Conservation (phyloP, 2,888 invertebrate species). For the Drosophila emarginata region DNA sequence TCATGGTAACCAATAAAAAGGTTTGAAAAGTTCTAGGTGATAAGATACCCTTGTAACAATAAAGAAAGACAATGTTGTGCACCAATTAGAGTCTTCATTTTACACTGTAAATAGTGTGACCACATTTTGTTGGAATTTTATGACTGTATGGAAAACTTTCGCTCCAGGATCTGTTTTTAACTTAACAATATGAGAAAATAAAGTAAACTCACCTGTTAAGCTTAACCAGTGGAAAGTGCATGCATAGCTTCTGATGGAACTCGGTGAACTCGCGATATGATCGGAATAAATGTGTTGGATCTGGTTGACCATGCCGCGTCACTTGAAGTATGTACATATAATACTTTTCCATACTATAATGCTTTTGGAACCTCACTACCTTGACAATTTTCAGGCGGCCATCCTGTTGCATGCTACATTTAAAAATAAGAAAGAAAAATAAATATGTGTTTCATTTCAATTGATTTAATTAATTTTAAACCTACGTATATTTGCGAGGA, state of each 20-base stretch:
- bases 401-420: conserved; percentile 91
- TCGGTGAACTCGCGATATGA: conserved; percentile 99
- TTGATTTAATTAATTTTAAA: conserved; percentile 42
- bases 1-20: not conserved
- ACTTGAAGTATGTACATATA: conserved; percentile 96
- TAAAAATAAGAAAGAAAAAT: not conserved
- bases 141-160: too few relatives aligned
- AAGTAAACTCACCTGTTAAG: conserved; percentile 89
- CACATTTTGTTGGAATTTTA: too few relatives aligned
- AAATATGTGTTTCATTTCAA: not conserved
- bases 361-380: conserved; percentile 95
- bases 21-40: too few relatives aligned
- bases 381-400: conserved; percentile 93
- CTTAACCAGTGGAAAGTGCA: conserved; percentile 95
- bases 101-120: too few relatives aligned
- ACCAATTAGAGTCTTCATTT: not conserved
- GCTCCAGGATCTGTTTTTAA: too few relatives aligned
- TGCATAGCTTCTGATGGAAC: conserved; percentile 95
- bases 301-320: conserved; percentile 91
- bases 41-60: too few relatives aligned
- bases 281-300: conserved; percentile 94
- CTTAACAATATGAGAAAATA: too few relatives aligned
- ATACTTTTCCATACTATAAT: conserved; percentile 98
- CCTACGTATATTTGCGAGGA: conserved; percentile 95
- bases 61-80: not conserved